phyloP scores from a whole-genome alignment of 2,888 invertebrate genomes.

The Agriopis aurantiaria region DNA sequence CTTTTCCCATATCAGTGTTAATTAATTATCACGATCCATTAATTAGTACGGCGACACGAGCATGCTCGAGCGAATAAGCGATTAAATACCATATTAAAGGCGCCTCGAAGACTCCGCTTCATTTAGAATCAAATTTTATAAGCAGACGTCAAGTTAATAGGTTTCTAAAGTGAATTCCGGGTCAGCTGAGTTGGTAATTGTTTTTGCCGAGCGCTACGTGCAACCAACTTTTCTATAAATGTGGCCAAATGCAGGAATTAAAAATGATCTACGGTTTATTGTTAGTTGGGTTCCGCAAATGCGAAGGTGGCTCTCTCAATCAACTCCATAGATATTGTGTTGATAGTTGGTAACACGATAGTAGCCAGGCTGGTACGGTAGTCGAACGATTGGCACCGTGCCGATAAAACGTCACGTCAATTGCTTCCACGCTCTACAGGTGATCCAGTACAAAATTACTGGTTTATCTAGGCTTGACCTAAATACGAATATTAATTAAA shows the following conservation, averaged over 20 bases:
- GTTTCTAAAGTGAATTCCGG: constrained; percentile 1
- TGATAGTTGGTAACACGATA: too few species aligned
- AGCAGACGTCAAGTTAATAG: constrained; percentile 1
- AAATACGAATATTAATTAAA: constrained; percentile 3
- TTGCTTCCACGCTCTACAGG: constrained; percentile 12
- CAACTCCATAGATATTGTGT: too few species aligned
- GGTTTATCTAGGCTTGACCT: constrained; percentile 1
- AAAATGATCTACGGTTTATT: not conserved
- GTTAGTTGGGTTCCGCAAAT: not conserved
- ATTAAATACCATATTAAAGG: not conserved
- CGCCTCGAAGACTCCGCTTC: not conserved
- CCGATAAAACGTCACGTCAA: constrained; percentile 2
- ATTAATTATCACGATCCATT: not conserved
- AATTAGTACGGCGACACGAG: not conserved
- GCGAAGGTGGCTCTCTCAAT: too few species aligned
- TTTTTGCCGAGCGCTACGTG: constrained; percentile 1
- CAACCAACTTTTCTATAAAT: not conserved
- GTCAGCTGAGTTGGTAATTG: constrained; percentile 15
- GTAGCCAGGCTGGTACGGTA: too few species aligned
- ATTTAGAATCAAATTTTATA: not conserved
- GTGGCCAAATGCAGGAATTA: not conserved
- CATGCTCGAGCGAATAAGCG: not conserved
- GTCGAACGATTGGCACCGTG: not conserved
- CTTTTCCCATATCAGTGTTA: not conserved
- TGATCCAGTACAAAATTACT: not conserved